These are phyloP conservation scores for Drymonia ruficornis DNA, from an alignment of 2,888 invertebrate species.

Conservation along the genomic window DNA sequence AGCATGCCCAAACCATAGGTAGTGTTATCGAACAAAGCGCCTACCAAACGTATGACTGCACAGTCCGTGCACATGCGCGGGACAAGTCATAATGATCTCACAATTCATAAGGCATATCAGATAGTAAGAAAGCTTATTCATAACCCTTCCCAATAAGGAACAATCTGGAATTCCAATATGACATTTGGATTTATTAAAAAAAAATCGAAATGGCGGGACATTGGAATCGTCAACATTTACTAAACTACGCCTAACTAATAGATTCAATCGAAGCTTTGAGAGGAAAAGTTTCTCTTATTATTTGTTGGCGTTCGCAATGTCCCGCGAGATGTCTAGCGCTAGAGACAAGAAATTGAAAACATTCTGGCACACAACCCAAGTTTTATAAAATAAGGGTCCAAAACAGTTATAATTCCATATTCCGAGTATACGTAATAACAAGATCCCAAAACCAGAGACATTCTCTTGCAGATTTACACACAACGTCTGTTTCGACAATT, in stretches of 20 bases:
- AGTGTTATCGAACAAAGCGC: no score
- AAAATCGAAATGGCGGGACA: neutral
- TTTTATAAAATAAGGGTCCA: no score
- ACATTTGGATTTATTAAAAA: neutral
- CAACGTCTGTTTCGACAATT: neutral
- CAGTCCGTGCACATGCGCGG: no score
- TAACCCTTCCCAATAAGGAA: neutral
- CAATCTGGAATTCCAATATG: neutral
- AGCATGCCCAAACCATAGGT: no score
- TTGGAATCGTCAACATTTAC: slow-evolving; percentile 10
- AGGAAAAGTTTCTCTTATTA: slow-evolving; percentile 9
- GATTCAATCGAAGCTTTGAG: slow-evolving; percentile 36
- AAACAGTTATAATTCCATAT: neutral
- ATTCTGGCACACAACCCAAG: neutral
- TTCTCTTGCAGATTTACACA: no score
- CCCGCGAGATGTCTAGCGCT: neutral
- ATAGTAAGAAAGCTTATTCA: slow-evolving; percentile 23
- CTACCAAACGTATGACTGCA: no score
- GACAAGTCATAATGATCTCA: slow-evolving; percentile 10
- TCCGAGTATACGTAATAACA: neutral
- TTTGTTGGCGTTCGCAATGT: neutral
- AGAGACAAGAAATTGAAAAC: neutral
- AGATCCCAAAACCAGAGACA: neutral
- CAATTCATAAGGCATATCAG: slow-evolving; percentile 9
- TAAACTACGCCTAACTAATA: slow-evolving; percentile 29